Evolutionary conservation across 2,797 vertebrate species (phyloP).

Genomic region (Spondyliosoma cantharus): DNA sequence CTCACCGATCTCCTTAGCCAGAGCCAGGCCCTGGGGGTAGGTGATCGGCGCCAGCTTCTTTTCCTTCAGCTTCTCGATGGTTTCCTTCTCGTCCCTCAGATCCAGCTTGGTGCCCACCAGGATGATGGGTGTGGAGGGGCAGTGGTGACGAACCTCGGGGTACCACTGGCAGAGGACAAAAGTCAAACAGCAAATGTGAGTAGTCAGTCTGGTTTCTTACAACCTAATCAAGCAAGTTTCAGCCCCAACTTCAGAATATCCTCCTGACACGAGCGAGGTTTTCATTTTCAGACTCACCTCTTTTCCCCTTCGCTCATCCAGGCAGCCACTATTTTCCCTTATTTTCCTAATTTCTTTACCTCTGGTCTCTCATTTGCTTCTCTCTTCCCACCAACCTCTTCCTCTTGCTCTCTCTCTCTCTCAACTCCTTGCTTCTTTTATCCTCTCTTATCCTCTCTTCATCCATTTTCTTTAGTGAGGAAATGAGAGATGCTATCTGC

Average conservation of each 20-base stretch:
- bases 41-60: conserved; percentile 91
- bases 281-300: neutral
- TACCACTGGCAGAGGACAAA: conserved; percentile 86
- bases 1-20: conserved; percentile 87
- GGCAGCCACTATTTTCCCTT: too few species aligned
- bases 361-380: neutral
- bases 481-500: conserved; percentile 42
- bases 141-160: conserved; percentile 93
- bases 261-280: neutral
- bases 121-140: conserved; percentile 91
- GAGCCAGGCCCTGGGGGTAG: conserved; percentile 85
- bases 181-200: neutral
- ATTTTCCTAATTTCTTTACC: neutral
- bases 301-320: neutral
- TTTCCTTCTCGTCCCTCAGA: conserved; percentile 93
- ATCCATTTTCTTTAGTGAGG: neutral
- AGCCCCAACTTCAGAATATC: neutral
- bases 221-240: neutral
- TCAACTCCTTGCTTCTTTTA: neutral
- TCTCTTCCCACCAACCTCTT: neutral
- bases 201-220: neutral
- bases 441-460: conserved; percentile 3
- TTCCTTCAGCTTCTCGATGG: conserved; percentile 94
- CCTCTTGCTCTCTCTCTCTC: neutral
- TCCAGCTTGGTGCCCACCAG: conserved; percentile 95